Base-by-base conservation (phyloP, 2,797 vertebrate species). In the Benthosema pterotum region DNA sequence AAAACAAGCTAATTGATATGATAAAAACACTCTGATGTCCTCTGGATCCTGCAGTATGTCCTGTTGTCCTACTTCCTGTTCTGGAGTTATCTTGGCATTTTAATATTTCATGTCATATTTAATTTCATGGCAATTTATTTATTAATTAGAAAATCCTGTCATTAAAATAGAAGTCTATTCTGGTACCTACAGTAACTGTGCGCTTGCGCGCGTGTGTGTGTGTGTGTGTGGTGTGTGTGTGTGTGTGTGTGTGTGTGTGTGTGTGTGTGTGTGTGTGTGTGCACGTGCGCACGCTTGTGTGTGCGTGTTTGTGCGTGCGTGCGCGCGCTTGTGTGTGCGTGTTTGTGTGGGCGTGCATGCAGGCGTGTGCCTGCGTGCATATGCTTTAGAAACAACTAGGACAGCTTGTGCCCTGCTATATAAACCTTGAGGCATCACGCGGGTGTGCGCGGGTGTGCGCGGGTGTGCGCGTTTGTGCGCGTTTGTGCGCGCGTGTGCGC, bases 301-400 rank as follows among this genome's bases (percentile, higher is more conserved):
- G 7, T 32, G 22, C 1, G 53, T 55, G n/a, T 38, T 17, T 18
- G 55, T 43, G 57, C 48, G 12, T 38, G 42, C 48, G 57, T 51
- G 8, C 57, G 15, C 53, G 45, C 65, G 46, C 43, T 51, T 60
- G 55, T 42, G 57, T 28, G 59, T n/a, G n/a, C n/a, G n/a, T n/a
- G n/a, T 38, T 17, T 18, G 55, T 43, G 57, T 47, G 12, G 22
- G 42, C 48, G 57, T 51, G 8, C 57, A 13, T 52, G 45, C 65
- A 42, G 43, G 55, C 28, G 57, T 28, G 59, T 65, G 53, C 50
- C 51, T 45, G 52, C 47, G 14, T n/a, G 8, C 7, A 11, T 54
- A 45, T 42, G 47, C 42, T 68, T 67, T 80, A 78, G 67, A 65
- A 80, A 60, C 77, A 86, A 83, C 58, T 79, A 82, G 79, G 82